Percentiles rank a stretch among this genome's conserved stretches.
These are phyloP conservation scores for Columba guinea DNA, from an alignment of 2,797 vertebrate species.

Conservation along the genomic window DNA sequence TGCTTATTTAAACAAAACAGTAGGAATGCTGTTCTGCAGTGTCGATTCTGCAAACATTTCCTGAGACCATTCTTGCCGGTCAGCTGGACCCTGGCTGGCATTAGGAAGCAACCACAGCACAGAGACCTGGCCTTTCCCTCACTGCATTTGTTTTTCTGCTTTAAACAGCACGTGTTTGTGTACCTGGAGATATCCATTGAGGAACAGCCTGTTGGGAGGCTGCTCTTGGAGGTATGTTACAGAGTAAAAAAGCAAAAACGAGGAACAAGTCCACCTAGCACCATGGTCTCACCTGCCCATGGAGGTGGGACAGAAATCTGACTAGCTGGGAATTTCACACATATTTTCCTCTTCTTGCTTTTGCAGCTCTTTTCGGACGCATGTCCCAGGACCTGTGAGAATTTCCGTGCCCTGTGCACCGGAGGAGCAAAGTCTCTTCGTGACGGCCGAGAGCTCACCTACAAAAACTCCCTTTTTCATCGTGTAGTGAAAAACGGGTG, in stretches of 20 bases:
- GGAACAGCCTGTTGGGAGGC: slow-evolving; percentile 76
- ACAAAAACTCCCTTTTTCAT: slow-evolving; percentile 86
- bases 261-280: background rate
- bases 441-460: slow-evolving; percentile 78
- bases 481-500: slow-evolving; percentile 87
- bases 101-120: background rate
- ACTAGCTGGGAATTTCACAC: background rate
- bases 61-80: accelerated
- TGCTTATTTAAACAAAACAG: background rate
- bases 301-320: background rate
- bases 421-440: slow-evolving; percentile 77
- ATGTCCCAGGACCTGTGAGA: slow-evolving; percentile 89
- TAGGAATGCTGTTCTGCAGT: background rate
- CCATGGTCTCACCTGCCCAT: background rate
- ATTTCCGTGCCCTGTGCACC: slow-evolving; percentile 85
- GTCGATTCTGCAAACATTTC: background rate
- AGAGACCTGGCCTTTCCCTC: background rate
- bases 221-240: slow-evolving; percentile 87
- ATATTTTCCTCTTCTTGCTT: background rate
- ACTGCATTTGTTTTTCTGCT: slow-evolving; percentile 21
- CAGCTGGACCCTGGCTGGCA: background rate
- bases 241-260: background rate
- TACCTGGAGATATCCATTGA: slow-evolving; percentile 85
- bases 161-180: slow-evolving; percentile 86
- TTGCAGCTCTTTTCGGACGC: slow-evolving; percentile 86